These are phyloP conservation scores for Lagodon rhomboides DNA, from an alignment of 2,797 vertebrate species.

Conservation along the genomic window DNA sequence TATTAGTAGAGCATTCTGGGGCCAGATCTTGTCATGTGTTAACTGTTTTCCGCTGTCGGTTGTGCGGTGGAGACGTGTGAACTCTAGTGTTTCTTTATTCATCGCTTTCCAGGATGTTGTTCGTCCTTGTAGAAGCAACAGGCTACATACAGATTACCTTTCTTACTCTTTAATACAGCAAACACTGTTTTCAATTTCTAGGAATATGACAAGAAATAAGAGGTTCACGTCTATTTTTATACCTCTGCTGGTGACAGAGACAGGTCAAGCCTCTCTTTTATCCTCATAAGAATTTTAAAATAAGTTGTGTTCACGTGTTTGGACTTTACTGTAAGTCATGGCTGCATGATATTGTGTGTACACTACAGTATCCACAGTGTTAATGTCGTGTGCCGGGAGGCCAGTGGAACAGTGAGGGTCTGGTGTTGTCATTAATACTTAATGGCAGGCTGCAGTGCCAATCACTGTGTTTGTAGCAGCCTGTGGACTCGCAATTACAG, in stretches of 20 bases:
- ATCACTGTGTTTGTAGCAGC: slow-evolving; percentile 67
- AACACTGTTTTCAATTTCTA: slow-evolving; percentile 12
- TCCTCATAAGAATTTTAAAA: not conserved
- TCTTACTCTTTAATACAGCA: not conserved
- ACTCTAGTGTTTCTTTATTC: slow-evolving; percentile 30
- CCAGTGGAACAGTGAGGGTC: slow-evolving; percentile 68
- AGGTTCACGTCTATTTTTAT: slow-evolving; percentile 40
- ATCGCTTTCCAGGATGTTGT: slow-evolving; percentile 17
- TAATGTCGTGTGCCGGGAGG: slow-evolving; percentile 55
- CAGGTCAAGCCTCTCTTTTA: slow-evolving; percentile 5
- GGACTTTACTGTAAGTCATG: slow-evolving; percentile 21
- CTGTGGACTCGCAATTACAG: slow-evolving; percentile 79
- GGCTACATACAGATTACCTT: not conserved
- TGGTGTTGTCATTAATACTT: slow-evolving; percentile 82
- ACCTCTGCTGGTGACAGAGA: not conserved
- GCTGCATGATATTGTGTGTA: slow-evolving; percentile 26
- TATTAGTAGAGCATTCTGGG: slow-evolving; percentile 41
- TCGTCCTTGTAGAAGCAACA: not conserved
- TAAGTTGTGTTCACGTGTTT: slow-evolving; percentile 13
- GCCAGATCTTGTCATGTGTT: slow-evolving; percentile 22
- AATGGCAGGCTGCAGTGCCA: slow-evolving; percentile 72
- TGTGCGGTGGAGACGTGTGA: not conserved
- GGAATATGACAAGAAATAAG: slow-evolving; percentile 35
- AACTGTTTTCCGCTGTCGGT: not conserved
- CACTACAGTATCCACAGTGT: slow-evolving; percentile 35